A percentile compares a stretch with the other conserved stretches of the same genome.
These are phyloP conservation scores for Mechanitis mazaeus DNA, from an alignment of 2,888 invertebrate genomes.

Conservation along the genomic window DNA sequence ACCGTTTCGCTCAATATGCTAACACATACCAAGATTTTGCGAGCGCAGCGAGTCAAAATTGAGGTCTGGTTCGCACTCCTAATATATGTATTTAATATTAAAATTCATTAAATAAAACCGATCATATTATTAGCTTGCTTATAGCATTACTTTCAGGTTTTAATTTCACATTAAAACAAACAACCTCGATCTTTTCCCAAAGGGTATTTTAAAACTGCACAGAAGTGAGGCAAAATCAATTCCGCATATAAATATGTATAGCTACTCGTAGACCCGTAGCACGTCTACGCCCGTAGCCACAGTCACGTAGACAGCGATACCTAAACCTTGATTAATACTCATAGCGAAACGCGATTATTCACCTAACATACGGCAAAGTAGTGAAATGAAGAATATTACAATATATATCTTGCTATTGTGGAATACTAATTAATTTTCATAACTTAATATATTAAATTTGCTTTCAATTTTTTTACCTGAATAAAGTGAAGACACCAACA, in stretches of 20 bases:
- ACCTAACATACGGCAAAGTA: neutral
- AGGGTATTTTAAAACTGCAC: constrained; percentile 35
- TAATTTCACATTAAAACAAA: neutral
- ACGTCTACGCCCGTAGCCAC: constrained; percentile 43
- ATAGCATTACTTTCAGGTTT: neutral
- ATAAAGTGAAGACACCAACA: too few relatives aligned
- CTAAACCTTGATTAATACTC: constrained; percentile 28
- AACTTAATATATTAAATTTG: too few relatives aligned
- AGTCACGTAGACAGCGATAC: constrained; percentile 52
- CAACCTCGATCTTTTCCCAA: neutral
- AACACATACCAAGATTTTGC: too few relatives aligned
- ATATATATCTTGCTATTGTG: too few relatives aligned
- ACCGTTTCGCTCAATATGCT: too few relatives aligned
- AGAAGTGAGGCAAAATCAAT: constrained; percentile 54
- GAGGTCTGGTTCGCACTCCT: too few relatives aligned
- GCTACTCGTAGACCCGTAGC: constrained; percentile 31
- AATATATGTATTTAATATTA: neutral
- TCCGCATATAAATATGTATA: constrained; percentile 24
- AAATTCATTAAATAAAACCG: neutral
- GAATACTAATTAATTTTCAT: too few relatives aligned
- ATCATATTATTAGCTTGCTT: neutral
- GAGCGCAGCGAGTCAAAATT: too few relatives aligned
- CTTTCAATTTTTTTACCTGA: too few relatives aligned
- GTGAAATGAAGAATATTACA: too few relatives aligned
- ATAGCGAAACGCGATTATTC: constrained; percentile 10